Evolutionary conservation across 2,888 invertebrate species (phyloP).

Genomic region (Nomada hirtipes): DNA sequence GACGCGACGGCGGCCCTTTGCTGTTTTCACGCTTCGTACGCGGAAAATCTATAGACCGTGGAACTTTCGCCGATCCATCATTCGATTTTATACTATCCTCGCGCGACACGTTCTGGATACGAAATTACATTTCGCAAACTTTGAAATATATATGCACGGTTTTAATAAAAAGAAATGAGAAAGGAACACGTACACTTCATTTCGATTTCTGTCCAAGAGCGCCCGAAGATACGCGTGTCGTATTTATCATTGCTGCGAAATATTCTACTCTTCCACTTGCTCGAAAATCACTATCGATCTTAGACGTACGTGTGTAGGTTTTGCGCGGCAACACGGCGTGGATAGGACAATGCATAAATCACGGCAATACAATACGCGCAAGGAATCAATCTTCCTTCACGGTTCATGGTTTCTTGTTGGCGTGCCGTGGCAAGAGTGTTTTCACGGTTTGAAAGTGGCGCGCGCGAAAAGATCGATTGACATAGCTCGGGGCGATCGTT

Average conservation of each 20-base stretch:
- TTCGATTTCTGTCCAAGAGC: neutral
- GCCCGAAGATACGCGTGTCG: too few relatives aligned
- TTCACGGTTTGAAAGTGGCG: slow-evolving; percentile 65
- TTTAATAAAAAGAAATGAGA: too few relatives aligned
- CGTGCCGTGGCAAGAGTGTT: slow-evolving; percentile 54
- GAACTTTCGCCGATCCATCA: too few relatives aligned
- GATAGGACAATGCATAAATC: slow-evolving; percentile 57
- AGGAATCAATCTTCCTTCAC: slow-evolving; percentile 60
- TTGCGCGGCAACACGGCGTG: slow-evolving; percentile 10
- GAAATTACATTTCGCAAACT: too few relatives aligned
- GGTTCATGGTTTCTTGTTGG: slow-evolving; percentile 56
- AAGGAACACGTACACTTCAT: neutral
- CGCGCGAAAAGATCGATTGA: slow-evolving; percentile 61
- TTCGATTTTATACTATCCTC: too few relatives aligned
- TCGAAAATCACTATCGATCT: slow-evolving; percentile 13
- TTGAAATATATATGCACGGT: neutral
- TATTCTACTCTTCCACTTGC: neutral
- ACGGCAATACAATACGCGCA: slow-evolving; percentile 48
- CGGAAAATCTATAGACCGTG: neutral
- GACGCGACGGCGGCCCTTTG: slow-evolving; percentile 11
- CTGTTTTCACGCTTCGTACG: neutral
- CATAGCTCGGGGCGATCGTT: slow-evolving; percentile 44
- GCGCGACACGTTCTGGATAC: too few relatives aligned
- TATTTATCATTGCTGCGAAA: neutral
- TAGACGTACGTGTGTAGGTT: neutral